These are phyloP conservation scores for Synergus itoensis DNA, from an alignment of 2,888 invertebrate genomes.

Conservation along the genomic window DNA sequence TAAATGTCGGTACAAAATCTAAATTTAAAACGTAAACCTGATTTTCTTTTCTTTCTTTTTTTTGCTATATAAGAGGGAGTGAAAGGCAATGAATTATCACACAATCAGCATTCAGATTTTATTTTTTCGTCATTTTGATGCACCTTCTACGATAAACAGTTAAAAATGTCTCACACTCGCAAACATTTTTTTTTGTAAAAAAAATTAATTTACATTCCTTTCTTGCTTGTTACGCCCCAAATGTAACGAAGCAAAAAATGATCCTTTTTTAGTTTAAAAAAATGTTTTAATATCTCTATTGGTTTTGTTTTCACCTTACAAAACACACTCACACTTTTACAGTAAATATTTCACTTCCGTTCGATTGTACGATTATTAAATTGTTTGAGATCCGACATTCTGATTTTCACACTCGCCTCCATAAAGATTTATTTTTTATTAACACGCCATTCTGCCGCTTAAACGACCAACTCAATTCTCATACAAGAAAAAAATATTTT, in stretches of 20 bases:
- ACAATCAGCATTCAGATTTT: neutral
- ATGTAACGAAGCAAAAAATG: neutral
- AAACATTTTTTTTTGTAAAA: neutral
- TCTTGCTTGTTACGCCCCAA: neutral
- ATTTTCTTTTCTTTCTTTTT: neutral
- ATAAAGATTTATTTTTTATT: neutral
- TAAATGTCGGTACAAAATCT: too few species aligned
- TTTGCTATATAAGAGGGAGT: neutral
- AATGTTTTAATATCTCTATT: neutral
- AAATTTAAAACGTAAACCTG: too few species aligned
- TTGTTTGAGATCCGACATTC: neutral
- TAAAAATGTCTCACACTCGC: neutral
- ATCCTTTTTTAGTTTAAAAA: neutral
- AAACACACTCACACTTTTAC: too few species aligned
- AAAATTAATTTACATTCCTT: neutral
- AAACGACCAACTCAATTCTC: neutral
- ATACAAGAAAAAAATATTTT: neutral
- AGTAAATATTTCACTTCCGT: too few species aligned
- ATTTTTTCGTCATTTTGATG: neutral
- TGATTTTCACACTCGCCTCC: neutral
- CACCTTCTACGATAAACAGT: neutral
- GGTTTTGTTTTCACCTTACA: too few species aligned
- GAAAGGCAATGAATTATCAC: neutral
- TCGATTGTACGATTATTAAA: too few species aligned
- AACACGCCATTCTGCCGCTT: neutral